Conservation (phyloP, 2,797 vertebrate genomes). For the Acrocephalus scirpaceus region DNA sequence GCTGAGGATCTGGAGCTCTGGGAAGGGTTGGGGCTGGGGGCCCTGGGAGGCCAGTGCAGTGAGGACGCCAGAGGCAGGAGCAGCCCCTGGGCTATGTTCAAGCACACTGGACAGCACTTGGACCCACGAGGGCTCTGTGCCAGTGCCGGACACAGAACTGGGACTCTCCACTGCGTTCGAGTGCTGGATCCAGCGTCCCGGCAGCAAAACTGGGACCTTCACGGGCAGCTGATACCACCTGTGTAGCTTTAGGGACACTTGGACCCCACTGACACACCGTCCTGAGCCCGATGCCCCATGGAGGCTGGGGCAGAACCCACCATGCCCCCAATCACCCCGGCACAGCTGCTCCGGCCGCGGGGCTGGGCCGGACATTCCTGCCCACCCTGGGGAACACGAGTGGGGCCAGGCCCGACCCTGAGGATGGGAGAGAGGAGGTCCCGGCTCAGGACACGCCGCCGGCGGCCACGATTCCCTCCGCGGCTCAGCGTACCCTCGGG, state of each 20-base stretch:
- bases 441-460: neutral
- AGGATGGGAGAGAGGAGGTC: no score
- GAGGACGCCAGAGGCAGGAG: neutral
- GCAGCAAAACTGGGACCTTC: neutral
- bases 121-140: neutral
- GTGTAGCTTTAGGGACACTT: neutral
- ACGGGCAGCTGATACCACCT: neutral
- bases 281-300: neutral
- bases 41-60: rapidly evolving
- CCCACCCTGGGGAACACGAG: neutral
- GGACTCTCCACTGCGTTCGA: rapidly evolving
- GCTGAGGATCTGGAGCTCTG: rapidly evolving
- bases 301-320: neutral
- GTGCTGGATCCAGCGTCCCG: neutral
- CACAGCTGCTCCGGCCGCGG: neutral
- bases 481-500: neutral
- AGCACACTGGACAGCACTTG: rapidly evolving
- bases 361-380: neutral
- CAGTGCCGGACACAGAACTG: rapidly evolving
- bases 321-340: neutral
- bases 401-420: neutral
- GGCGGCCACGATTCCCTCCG: neutral
- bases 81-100: neutral
- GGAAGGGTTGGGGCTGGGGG: neutral
- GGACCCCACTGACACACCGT: no score